These are phyloP conservation scores for Trichogramma pretiosum DNA, from an alignment of 1,140 invertebrate genomes.

Conservation along the genomic window DNA sequence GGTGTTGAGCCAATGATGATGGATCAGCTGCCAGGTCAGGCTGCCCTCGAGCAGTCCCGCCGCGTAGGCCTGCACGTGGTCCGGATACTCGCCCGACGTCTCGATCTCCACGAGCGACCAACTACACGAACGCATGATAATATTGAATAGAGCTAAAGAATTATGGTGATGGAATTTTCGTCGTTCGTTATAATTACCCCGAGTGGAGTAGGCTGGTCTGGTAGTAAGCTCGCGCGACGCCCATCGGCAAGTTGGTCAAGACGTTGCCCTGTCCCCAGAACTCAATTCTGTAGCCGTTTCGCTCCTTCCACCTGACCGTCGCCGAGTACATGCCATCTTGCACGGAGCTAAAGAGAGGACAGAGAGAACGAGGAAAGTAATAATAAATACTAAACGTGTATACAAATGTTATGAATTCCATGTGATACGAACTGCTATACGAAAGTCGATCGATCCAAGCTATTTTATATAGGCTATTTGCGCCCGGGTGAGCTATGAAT, in stretches of 20 bases:
- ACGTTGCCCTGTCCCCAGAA: slow-evolving; percentile 71
- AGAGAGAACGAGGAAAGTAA: too few relatives aligned
- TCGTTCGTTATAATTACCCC: slow-evolving; percentile 44
- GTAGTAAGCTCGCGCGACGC: slow-evolving; percentile 62
- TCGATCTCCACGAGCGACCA: slow-evolving; percentile 75
- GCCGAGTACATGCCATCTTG: slow-evolving; percentile 61
- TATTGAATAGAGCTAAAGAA: too few relatives aligned
- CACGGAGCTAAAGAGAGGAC: neutral
- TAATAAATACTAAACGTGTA: too few relatives aligned
- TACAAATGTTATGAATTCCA: too few relatives aligned
- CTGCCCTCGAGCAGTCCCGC: slow-evolving; percentile 84
- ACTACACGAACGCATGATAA: slow-evolving; percentile 36
- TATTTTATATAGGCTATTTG: too few relatives aligned
- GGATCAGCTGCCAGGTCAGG: slow-evolving; percentile 71
- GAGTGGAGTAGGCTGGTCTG: slow-evolving; percentile 55
- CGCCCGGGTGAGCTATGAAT: too few relatives aligned
- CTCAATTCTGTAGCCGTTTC: slow-evolving; percentile 58
- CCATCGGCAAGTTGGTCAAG: slow-evolving; percentile 50
- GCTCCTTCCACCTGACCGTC: slow-evolving; percentile 59
- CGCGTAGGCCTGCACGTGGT: slow-evolving; percentile 73
- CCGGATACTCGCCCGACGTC: slow-evolving; percentile 60
- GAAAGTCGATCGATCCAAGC: too few relatives aligned
- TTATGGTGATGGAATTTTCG: too few relatives aligned
- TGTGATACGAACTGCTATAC: too few relatives aligned
- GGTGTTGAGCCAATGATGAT: slow-evolving; percentile 72